Evolutionary conservation across 1,140 invertebrate species (phyloP).

Genomic region (Doryteuthis pealeii): DNA sequence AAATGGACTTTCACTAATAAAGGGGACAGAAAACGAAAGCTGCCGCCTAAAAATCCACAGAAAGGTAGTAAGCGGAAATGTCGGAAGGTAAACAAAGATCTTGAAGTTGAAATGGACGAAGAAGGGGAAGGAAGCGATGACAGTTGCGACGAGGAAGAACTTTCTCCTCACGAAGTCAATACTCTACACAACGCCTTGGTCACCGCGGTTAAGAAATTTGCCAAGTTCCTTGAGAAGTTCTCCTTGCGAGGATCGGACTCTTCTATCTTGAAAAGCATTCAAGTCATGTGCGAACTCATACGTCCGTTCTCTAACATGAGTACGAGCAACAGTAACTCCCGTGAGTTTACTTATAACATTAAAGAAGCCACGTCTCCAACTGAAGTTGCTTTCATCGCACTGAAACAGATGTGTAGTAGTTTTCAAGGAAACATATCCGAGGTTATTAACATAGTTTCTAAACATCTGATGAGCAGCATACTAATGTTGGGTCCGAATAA

Average conservation of each 20-base stretch:
- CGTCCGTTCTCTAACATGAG: conserved; percentile 58
- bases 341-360: not conserved
- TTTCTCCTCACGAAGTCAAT: conserved; percentile 33
- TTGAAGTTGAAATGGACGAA: not conserved
- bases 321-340: conserved; percentile 35
- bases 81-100: conserved; percentile 16
- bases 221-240: conserved; percentile 58
- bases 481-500: conserved; percentile 54
- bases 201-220: conserved; percentile 25
- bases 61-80: conserved; percentile 13
- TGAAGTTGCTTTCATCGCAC: not conserved
- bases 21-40: conserved; percentile 35
- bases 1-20: conserved; percentile 15
- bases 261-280: conserved; percentile 62
- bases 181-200: conserved; percentile 27
- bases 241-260: conserved; percentile 60
- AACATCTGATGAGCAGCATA: conserved; percentile 62
- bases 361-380: not conserved
- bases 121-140: conserved; percentile 23
- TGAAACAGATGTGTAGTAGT: not conserved
- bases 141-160: conserved; percentile 39
- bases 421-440: not conserved
- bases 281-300: conserved; percentile 62
- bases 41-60: conserved; percentile 21
- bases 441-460: conserved; percentile 51